phyloP scores from a whole-genome alignment of 2,888 invertebrate genomes.

The Aporophyla lueneburgensis region DNA sequence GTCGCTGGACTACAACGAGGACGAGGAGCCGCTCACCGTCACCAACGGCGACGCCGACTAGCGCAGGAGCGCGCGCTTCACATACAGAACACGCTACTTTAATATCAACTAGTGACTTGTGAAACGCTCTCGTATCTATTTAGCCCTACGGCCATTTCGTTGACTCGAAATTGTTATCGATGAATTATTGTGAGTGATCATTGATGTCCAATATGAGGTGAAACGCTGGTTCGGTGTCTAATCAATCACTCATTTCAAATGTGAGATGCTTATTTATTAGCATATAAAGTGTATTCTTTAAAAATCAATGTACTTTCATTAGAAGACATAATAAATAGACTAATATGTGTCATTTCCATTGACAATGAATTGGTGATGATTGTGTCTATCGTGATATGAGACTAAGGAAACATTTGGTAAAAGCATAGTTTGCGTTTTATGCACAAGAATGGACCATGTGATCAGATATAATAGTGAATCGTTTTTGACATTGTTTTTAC shows the following conservation, averaged over 20 bases:
- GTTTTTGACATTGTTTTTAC: slow-evolving; percentile 89
- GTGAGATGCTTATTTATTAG: slow-evolving; percentile 81
- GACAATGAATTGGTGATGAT: slow-evolving; percentile 86
- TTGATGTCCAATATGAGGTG: slow-evolving; percentile 71
- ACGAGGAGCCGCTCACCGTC: slow-evolving; percentile 93
- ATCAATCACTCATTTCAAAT: slow-evolving; percentile 76
- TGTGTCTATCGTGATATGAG: slow-evolving; percentile 85
- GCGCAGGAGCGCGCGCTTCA: slow-evolving; percentile 79
- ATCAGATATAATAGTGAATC: slow-evolving; percentile 87
- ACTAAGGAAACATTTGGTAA: slow-evolving; percentile 82
- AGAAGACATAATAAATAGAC: slow-evolving; percentile 84
- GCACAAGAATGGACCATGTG: slow-evolving; percentile 89
- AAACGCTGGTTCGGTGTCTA: slow-evolving; percentile 76
- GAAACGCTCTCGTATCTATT: slow-evolving; percentile 74
- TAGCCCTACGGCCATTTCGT: slow-evolving; percentile 73
- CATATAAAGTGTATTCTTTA: slow-evolving; percentile 82
- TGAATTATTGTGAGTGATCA: slow-evolving; percentile 81
- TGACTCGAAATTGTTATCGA: slow-evolving; percentile 75
- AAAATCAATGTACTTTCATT: slow-evolving; percentile 85
- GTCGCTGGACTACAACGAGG: slow-evolving; percentile 94
- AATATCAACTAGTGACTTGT: slow-evolving; percentile 81
- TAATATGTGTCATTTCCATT: slow-evolving; percentile 82
- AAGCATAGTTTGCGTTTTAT: slow-evolving; percentile 86
- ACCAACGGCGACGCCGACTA: slow-evolving; percentile 93
- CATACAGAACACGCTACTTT: slow-evolving; percentile 76